Base-by-base conservation (phyloP, 2,797 vertebrate genomes). In the Chelon auratus region DNA sequence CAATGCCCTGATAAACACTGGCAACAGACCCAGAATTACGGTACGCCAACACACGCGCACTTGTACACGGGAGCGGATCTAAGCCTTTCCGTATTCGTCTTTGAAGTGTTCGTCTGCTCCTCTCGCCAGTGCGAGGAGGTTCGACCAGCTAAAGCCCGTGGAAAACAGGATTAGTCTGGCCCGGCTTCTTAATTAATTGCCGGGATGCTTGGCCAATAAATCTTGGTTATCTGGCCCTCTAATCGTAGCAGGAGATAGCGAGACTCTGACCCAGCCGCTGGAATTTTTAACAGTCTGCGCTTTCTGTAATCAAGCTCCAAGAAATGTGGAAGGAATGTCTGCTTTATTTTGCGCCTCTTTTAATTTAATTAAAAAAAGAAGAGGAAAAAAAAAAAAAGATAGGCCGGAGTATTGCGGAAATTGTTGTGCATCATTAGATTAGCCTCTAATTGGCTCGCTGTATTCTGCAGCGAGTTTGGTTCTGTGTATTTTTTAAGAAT, bases 111-210 rank as follows among this genome's bases (percentile, higher is more conserved):
- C 70, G 59, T 80, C 61, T 68, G 39, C 67, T 76, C 39, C 47
- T 77, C 62, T 73, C 54, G 33, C 68, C 84, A 72, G 71, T 53
- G 69, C 66, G 70, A 81, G 71, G 59, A 82, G 57, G 80, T 90
- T 87, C 86, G 74, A 89, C 87, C 79, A 62, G 14, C 82, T 87
- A 84, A 92, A 84, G 80, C 82, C 82, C 61, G n/a, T 84, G 88
- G 87, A 93, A 33, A 94, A 93, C 85, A 85, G 86, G 92, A 92
- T 94, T 93, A 93, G 85, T 87, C 82, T 71, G 67, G 81, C 77
- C 66, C 56, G n/a, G 18, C 75, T 90, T 89, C 82, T 81, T 92
- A 94, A 94, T 94, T 92, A 94, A 94, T 93, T 92, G 85, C 83
- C 17, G 43, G 82, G 72, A 71, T 86, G 90, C 90, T 93, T 89